phyloP scores from a whole-genome alignment of 92 coral and sea anemone species.

The Metridium senile region DNA sequence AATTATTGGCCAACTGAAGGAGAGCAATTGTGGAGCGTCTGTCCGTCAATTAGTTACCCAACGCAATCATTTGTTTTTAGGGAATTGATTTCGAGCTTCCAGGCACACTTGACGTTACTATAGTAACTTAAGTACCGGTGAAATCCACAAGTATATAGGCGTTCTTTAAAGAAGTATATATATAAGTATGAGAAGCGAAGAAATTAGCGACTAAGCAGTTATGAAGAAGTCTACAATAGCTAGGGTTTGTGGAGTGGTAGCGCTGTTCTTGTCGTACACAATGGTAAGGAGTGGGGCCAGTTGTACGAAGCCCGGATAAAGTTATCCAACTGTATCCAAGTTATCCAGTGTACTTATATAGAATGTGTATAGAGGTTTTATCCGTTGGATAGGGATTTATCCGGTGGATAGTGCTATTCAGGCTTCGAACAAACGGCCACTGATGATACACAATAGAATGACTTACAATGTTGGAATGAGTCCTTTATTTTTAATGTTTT shows the following conservation, averaged over 20 bases:
- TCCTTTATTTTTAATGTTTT: no score
- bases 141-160: neutral
- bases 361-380: neutral
- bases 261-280: no score
- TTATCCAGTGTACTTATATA: neutral
- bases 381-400: neutral
- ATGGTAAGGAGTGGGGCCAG: no score
- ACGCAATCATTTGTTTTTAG: neutral
- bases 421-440: neutral
- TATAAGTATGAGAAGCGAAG: no score
- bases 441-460: no score
- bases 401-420: no score
- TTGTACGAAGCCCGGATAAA: neutral
- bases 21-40: no score
- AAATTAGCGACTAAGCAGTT: no score
- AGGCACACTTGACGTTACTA: neutral
- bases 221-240: no score
- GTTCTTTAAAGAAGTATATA: neutral
- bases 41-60: conserved; percentile 1
- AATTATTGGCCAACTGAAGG: no score
- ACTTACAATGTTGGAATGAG: no score
- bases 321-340: neutral
- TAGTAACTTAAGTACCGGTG: conserved; percentile 1
- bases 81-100: neutral
- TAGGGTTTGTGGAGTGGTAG: no score